Base-by-base conservation (phyloP, 2,797 vertebrate genomes). In the Bradypodion ventrale region DNA sequence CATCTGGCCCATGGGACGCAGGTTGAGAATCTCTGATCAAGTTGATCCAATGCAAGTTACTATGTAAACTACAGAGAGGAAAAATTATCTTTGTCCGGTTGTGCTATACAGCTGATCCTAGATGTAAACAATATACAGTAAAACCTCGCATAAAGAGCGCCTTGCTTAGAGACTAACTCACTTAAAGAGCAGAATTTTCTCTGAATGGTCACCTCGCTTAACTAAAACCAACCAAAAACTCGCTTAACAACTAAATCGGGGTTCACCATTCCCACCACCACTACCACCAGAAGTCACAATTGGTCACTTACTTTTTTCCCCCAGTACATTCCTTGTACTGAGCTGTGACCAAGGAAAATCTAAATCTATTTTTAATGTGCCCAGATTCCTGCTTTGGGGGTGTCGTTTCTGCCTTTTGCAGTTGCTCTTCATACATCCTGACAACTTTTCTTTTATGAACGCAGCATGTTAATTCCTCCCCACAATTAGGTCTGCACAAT, bases 401-500 rank as follows among this genome's bases (percentile, higher is more conserved):
- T 59, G 0, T 42, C 87, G 7, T 12, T 42, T 87, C 73, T 85
- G 44, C 78, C 5, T 44, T 77, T 76, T 80, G 59, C 70, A 81
- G 0, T 0, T 29, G 73, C 46, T 76, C 56, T 80, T 80, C 85
- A 79, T 52, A 90, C 77, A 85, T 92, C 88, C 84, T 85, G 79
- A 79, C 80, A 90, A 85, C 70, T 91, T 92, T 87, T 78, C 73
- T 87, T 85, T 46, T 85, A 66, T 60, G 82, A 80, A 65, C 86
- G 88, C 80, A 89, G 63, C 10, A 68, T 72, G 81, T 88, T 92
- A 92, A 78, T 90, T 78, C 78, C 84, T 88, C 91, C 62, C 82
- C 90, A 87, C 86, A 92, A 85, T 87, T 80, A 86, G 84, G 46
- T 60, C 27, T 90, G 88, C 78, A 87, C 83, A 1, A 85, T 59